These are phyloP conservation scores for Machimus atricapillus DNA, from an alignment of 2,888 invertebrate genomes.

Conservation along the genomic window DNA sequence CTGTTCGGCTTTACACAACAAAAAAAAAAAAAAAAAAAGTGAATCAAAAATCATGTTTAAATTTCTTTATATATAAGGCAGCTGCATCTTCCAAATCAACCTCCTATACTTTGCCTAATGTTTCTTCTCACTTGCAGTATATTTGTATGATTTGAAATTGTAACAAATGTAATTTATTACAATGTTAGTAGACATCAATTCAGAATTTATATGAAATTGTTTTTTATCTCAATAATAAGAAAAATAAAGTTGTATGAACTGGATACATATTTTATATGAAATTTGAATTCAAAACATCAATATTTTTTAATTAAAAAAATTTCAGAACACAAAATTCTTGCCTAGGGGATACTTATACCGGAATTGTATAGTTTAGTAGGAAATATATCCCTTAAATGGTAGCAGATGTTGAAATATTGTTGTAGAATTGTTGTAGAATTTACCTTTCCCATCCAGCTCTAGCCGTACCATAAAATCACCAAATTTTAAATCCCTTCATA, in stretches of 20 bases:
- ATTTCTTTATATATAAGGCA: not conserved
- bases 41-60: not conserved
- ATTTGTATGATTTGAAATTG: not conserved
- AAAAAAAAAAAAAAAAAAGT: not conserved
- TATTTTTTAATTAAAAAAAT: not conserved
- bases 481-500: not conserved
- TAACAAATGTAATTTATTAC: slow-evolving; percentile 27
- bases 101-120: not conserved
- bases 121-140: not conserved
- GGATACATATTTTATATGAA: not conserved
- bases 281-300: not conserved
- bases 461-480: too few relatives aligned
- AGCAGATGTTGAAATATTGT: too few relatives aligned
- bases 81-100: slow-evolving; percentile 1
- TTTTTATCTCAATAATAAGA: slow-evolving; percentile 16
- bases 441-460: too few relatives aligned
- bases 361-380: too few relatives aligned
- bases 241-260: slow-evolving; percentile 27
- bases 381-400: too few relatives aligned
- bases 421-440: too few relatives aligned
- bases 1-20: not conserved
- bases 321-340: too few relatives aligned
- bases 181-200: slow-evolving; percentile 22
- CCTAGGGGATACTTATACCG: too few relatives aligned
- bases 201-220: slow-evolving; percentile 37